Evolutionary conservation across 2,113 vertebrate genomes (phyloP).

Genomic region (Brachionichthys hirsutus): DNA sequence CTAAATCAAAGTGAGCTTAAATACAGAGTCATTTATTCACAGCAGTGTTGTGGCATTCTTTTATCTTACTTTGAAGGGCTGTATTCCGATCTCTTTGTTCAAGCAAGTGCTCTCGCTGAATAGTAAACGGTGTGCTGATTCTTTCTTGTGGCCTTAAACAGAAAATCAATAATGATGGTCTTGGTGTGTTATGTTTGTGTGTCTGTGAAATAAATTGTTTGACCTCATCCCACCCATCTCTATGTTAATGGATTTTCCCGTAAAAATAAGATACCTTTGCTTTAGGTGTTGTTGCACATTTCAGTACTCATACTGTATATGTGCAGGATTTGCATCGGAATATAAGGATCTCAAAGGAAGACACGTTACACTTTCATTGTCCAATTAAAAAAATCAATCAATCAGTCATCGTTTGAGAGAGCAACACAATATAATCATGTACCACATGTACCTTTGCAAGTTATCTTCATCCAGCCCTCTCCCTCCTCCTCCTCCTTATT

Average conservation of each 20-base stretch:
- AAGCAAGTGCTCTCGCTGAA: conserved; percentile 44
- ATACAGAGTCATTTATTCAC: conserved; percentile 13
- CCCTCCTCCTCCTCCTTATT: conserved; percentile 32
- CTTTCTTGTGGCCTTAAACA: conserved; percentile 53
- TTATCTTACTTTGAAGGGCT: conserved; percentile 28
- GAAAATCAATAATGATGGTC: conserved; percentile 56
- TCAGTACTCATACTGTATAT: too few species aligned
- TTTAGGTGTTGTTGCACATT: conserved; percentile 15
- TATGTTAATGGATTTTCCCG: conserved; percentile 29
- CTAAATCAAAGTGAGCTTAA: conserved; percentile 16
- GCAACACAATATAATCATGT: conserved; percentile 49
- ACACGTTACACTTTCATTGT: conserved; percentile 29
- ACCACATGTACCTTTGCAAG: conserved; percentile 20
- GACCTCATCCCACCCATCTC: conserved; percentile 46
- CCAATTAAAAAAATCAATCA: conserved; percentile 43
- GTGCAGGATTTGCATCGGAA: conserved; percentile 5
- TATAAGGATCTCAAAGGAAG: conserved; percentile 20
- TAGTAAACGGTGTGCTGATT: conserved; percentile 52
- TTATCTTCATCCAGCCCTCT: conserved; percentile 22
- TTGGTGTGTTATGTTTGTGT: conserved; percentile 26
- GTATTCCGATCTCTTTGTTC: conserved; percentile 4
- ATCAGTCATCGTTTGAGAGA: conserved; percentile 39
- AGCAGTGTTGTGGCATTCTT: conserved; percentile 16
- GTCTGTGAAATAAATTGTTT: conserved; percentile 41
- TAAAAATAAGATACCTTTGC: conserved; percentile 14